Percentiles rank a stretch among this genome's conserved stretches.
Conservation (phyloP, 1,140 invertebrate genomes). For the Hestina assimilis region DNA sequence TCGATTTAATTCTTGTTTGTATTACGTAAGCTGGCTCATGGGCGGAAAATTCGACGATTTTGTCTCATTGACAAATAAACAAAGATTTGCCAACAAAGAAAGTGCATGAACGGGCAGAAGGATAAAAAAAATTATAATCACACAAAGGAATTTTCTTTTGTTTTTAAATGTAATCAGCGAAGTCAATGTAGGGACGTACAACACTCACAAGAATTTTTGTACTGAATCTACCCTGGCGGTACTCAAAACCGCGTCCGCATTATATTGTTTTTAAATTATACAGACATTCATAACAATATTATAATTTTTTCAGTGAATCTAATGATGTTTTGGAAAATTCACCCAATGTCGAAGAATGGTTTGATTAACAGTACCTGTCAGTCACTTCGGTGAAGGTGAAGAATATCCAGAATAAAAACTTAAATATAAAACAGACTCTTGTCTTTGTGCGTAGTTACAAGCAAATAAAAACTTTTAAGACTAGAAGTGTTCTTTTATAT, state of each 20-base stretch:
- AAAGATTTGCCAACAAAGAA: too few relatives aligned
- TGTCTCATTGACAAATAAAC: too few relatives aligned
- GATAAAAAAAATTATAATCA: too few relatives aligned
- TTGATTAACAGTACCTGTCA: slow-evolving; percentile 54
- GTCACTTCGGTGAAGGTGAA: slow-evolving; percentile 32
- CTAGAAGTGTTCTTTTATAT: neutral
- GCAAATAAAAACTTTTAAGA: neutral
- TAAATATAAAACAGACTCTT: slow-evolving; percentile 3
- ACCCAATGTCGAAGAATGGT: slow-evolving; percentile 79
- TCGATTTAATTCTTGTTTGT: neutral
- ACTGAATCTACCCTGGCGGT: too few relatives aligned
- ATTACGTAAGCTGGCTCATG: too few relatives aligned
- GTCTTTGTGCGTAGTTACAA: slow-evolving; percentile 6
- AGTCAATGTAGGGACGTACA: too few relatives aligned
- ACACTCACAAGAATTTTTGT: too few relatives aligned
- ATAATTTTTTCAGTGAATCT: slow-evolving; percentile 83
- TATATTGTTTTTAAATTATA: neutral
- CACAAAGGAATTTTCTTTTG: too few relatives aligned
- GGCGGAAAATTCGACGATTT: too few relatives aligned
- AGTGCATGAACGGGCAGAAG: too few relatives aligned
- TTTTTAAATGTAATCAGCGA: too few relatives aligned
- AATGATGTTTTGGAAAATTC: slow-evolving; percentile 89
- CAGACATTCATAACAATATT: neutral
- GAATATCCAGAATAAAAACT: neutral
- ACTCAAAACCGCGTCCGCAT: too few relatives aligned